phyloP scores from a whole-genome alignment of 2,888 invertebrate genomes.

The Lumbricus terrestris region DNA sequence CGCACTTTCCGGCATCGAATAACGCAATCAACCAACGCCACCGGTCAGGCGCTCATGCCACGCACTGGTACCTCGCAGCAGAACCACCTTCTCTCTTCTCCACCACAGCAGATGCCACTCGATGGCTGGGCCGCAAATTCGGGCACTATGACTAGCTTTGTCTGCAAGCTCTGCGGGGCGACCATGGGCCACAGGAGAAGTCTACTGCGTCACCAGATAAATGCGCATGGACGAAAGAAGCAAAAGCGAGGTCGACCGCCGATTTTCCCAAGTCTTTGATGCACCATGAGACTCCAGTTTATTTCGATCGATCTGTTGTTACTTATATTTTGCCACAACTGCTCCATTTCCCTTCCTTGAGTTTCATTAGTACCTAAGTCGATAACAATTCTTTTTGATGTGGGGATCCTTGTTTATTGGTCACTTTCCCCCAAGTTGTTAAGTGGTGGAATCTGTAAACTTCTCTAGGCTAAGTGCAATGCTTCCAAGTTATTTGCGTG shows the following conservation, averaged over 20 bases:
- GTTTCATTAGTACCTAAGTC: not conserved
- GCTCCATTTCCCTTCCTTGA: not conserved
- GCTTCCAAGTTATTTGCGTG: not conserved
- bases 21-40: not conserved
- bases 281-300: not conserved
- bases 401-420: not conserved
- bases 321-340: not conserved
- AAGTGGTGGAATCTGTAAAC: too few relatives aligned
- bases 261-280: not conserved
- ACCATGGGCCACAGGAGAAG: conserved; percentile 9
- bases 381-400: not conserved
- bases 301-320: not conserved
- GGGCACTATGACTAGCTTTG: not conserved
- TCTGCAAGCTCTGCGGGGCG: not conserved
- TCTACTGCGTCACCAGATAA: conserved; percentile 8
- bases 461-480: too few relatives aligned
- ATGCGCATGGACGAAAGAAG: not conserved
- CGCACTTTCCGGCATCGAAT: not conserved
- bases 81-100: not conserved
- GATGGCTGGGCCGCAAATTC: conserved; percentile 9
- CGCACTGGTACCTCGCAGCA: not conserved
- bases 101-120: not conserved
- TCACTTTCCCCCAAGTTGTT: not conserved
- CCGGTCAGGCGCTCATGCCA: not conserved
- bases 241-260: conserved; percentile 8